phyloP scores from a whole-genome alignment of 2,113 vertebrate genomes.

The Spilogale gracilis region DNA sequence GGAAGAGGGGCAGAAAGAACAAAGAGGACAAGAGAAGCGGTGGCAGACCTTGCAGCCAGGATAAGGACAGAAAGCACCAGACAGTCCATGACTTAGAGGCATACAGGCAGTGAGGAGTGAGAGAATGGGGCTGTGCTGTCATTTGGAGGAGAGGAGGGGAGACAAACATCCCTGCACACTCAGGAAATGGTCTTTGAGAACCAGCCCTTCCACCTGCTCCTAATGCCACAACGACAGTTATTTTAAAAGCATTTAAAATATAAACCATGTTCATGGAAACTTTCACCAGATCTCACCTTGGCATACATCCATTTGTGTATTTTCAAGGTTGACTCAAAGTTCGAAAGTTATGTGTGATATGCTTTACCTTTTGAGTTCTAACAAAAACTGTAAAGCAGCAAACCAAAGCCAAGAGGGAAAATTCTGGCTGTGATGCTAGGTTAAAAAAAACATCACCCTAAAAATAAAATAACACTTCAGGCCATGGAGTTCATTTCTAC shows the following conservation, averaged over 20 bases:
- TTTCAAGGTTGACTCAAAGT: background rate
- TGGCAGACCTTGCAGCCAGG: background rate
- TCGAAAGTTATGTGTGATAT: background rate
- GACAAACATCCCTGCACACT: background rate
- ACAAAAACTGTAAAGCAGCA: constrained; percentile 17
- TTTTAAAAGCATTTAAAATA: background rate
- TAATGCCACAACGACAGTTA: fast-evolving
- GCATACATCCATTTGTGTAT: background rate
- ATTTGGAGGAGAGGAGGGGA: fast-evolving
- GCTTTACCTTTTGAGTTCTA: constrained; percentile 28
- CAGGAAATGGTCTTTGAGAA: background rate
- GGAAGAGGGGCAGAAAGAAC: background rate
- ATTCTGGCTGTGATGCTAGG: constrained; percentile 9
- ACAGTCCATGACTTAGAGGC: background rate
- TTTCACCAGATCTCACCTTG: background rate
- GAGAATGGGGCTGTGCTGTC: too few relatives aligned
- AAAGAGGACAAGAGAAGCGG: background rate
- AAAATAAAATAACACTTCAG: constrained; percentile 69
- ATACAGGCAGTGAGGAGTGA: background rate
- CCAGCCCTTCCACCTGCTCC: background rate
- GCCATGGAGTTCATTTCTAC: background rate
- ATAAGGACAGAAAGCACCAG: fast-evolving
- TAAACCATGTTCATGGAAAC: background rate
- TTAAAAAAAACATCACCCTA: constrained; percentile 31
- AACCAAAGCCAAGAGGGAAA: constrained; percentile 54